Conservation (phyloP, 2,797 vertebrate genomes). For the Potorous gilbertii region DNA sequence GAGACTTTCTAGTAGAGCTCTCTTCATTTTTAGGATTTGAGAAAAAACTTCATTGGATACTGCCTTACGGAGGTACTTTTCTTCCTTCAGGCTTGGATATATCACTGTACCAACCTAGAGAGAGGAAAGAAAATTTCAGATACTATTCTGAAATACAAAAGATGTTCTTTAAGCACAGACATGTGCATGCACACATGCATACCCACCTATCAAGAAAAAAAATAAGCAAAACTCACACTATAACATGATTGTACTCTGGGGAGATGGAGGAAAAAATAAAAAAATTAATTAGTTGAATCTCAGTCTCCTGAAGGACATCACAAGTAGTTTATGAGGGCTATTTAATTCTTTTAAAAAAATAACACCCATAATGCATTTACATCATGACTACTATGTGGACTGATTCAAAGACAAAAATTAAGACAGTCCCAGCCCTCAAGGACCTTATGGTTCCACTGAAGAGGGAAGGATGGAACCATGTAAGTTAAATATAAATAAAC, state of each 20-base stretch:
- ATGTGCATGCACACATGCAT: background rate
- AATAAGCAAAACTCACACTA: background rate
- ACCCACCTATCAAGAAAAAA: background rate
- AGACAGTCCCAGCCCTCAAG: background rate
- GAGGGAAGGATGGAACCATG: no score
- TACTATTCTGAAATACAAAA: background rate
- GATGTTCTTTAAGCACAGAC: background rate
- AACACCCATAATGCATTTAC: background rate
- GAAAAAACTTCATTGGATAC: constrained; percentile 88
- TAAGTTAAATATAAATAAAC: background rate
- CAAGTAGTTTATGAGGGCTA: background rate
- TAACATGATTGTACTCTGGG: background rate
- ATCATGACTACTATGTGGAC: background rate
- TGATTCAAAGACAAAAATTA: background rate
- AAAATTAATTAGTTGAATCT: background rate
- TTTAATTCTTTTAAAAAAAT: background rate
- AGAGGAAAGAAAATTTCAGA: constrained; percentile 14
- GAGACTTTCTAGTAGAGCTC: constrained; percentile 73
- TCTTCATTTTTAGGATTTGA: constrained; percentile 86
- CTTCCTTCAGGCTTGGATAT: constrained; percentile 93
- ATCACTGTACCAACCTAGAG: constrained; percentile 89
- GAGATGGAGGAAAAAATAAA: background rate
- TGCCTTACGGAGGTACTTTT: constrained; percentile 89
- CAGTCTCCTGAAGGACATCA: background rate
- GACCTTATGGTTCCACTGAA: background rate